phyloP scores from a whole-genome alignment of 1,140 invertebrate genomes.

The Leucophenga varia region DNA sequence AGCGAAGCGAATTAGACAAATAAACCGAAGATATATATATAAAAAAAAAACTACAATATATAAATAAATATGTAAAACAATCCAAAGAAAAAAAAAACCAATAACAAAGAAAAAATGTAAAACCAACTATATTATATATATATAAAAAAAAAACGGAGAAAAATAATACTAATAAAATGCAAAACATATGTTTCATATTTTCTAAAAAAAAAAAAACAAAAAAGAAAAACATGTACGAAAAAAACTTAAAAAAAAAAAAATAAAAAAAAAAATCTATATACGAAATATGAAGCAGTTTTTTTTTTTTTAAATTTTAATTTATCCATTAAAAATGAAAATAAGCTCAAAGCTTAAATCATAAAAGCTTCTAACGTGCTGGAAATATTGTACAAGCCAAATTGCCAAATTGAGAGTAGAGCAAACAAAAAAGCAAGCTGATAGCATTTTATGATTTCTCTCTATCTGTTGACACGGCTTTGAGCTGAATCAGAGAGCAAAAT shows the following conservation, averaged over 20 bases:
- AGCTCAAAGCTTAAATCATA: no score
- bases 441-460: no score
- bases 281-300: no score
- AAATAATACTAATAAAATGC: neutral
- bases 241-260: neutral
- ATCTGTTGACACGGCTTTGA: no score
- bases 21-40: neutral
- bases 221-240: constrained; percentile 15
- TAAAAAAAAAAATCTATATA: constrained; percentile 13
- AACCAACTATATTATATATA: neutral
- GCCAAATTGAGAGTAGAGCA: no score
- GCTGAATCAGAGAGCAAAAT: no score
- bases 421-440: no score
- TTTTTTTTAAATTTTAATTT: no score
- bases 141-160: neutral
- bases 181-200: neutral
- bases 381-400: no score
- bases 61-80: neutral
- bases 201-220: constrained; percentile 1
- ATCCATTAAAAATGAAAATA: no score
- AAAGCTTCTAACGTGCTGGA: no score
- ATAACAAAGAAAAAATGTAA: neutral
- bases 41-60: neutral
- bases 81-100: neutral
- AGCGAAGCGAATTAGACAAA: neutral